These are phyloP conservation scores for Apamea anceps DNA, from an alignment of 2,888 invertebrate species.

Conservation along the genomic window DNA sequence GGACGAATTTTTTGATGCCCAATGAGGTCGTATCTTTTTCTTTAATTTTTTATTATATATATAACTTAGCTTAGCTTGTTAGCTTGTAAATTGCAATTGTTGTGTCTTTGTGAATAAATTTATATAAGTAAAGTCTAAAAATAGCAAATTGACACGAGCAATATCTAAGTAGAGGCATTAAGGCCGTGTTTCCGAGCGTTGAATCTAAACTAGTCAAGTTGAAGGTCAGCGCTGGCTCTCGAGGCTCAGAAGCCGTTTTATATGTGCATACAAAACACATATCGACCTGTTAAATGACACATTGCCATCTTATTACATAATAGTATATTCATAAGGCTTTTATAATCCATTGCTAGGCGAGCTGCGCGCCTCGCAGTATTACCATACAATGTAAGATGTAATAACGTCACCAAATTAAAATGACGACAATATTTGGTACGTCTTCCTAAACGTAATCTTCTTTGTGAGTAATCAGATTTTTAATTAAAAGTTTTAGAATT, in stretches of 20 bases:
- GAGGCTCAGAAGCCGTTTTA: conserved; percentile 63
- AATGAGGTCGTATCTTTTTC: too few relatives aligned
- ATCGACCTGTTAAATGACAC: conserved; percentile 60
- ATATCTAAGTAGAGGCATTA: conserved; percentile 37
- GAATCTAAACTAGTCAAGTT: conserved; percentile 72
- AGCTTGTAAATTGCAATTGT: too few relatives aligned
- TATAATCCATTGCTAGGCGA: conserved; percentile 35
- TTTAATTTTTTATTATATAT: too few relatives aligned
- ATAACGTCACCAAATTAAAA: conserved; percentile 42
- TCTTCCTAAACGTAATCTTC: conserved; percentile 38
- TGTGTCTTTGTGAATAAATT: too few relatives aligned
- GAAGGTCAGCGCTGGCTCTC: conserved; percentile 67
- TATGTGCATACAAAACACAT: conserved; percentile 70
- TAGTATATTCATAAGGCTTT: conserved; percentile 55
- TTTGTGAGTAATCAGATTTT: conserved; percentile 30
- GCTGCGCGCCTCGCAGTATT: conserved; percentile 22
- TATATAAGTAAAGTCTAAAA: conserved; percentile 8
- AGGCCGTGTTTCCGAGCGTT: conserved; percentile 36
- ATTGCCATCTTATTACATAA: conserved; percentile 61
- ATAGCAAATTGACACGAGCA: conserved; percentile 24
- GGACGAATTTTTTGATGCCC: too few relatives aligned
- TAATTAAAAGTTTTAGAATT: conserved; percentile 43
- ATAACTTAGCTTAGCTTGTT: too few relatives aligned
- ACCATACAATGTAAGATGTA: conserved; percentile 56
- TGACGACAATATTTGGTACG: conserved; percentile 10